Percentiles rank a stretch among this genome's conserved stretches.
Evolutionary conservation across 2,888 invertebrate genomes (phyloP).

Genomic region (Xestia c-nigrum): DNA sequence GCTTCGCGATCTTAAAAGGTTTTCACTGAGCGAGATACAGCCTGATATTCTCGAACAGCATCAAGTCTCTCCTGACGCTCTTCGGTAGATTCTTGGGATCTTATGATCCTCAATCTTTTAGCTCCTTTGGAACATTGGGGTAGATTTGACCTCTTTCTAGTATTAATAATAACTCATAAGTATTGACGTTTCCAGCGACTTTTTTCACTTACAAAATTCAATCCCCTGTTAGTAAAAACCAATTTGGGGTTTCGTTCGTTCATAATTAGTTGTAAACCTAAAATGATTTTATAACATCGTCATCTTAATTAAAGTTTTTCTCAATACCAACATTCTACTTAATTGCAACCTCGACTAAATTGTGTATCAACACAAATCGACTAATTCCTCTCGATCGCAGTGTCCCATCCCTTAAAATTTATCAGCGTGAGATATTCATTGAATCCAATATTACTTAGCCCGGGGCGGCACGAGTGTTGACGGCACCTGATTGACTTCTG

Average conservation of each 20-base stretch:
- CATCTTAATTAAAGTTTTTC: not conserved
- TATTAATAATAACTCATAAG: not conserved
- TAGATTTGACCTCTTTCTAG: no score
- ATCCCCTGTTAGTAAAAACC: not conserved
- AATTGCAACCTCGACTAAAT: no score
- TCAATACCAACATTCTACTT: not conserved
- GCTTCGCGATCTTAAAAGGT: no score
- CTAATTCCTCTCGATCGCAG: not conserved
- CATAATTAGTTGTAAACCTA: not conserved
- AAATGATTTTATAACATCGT: not conserved
- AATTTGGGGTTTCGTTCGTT: not conserved
- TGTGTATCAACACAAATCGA: constrained; percentile 15
- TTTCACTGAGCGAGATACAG: no score
- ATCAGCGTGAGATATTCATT: constrained; percentile 69
- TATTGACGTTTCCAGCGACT: not conserved
- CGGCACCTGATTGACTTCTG: constrained; percentile 69
- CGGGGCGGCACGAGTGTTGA: constrained; percentile 55
- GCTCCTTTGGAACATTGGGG: no score
- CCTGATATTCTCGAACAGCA: no score
- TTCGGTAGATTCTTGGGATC: no score
- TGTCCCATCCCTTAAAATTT: constrained; percentile 62
- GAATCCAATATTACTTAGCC: constrained; percentile 66
- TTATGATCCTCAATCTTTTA: no score
- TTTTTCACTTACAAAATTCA: not conserved
- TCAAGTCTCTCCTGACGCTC: no score